phyloP scores from a whole-genome alignment of 2,888 invertebrate genomes.

The Unio pictorum region DNA sequence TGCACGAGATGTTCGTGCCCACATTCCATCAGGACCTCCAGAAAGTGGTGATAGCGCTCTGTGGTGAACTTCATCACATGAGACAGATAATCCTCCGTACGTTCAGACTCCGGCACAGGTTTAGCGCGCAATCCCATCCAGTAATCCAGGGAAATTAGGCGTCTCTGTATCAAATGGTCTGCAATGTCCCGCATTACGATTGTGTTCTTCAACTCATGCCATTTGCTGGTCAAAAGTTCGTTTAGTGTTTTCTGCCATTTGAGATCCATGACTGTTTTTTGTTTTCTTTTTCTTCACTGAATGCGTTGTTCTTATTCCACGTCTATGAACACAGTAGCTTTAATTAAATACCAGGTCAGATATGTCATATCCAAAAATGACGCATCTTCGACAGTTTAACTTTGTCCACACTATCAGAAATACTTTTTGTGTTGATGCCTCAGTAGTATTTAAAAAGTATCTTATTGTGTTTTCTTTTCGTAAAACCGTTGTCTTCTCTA shows the following conservation, averaged over 20 bases:
- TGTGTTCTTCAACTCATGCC: slow-evolving; percentile 34
- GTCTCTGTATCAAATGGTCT: slow-evolving; percentile 33
- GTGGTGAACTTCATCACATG: slow-evolving; percentile 28
- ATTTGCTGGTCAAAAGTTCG: slow-evolving; percentile 28
- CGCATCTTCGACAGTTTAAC: too few relatives aligned
- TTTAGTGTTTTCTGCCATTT: slow-evolving; percentile 30
- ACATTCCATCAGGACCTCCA: slow-evolving; percentile 24
- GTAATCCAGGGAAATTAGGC: slow-evolving; percentile 34
- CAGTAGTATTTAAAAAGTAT: too few relatives aligned
- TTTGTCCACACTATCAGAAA: too few relatives aligned
- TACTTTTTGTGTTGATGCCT: too few relatives aligned
- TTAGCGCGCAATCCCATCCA: slow-evolving; percentile 38
- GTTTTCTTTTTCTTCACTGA: too few relatives aligned
- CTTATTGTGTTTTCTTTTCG: too few relatives aligned
- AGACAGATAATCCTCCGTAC: slow-evolving; percentile 33
- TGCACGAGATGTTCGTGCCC: slow-evolving; percentile 24
- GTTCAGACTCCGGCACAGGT: slow-evolving; percentile 31
- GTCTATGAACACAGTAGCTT: too few relatives aligned
- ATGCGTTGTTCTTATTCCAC: too few relatives aligned
- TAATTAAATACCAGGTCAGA: too few relatives aligned
- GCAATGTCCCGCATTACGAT: slow-evolving; percentile 37
- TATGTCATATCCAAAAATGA: too few relatives aligned
- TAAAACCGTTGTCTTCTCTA: too few relatives aligned
- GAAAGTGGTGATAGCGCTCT: slow-evolving; percentile 27
- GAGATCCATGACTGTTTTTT: slow-evolving; percentile 18